These are phyloP conservation scores for Gastrophryne carolinensis DNA, from an alignment of 2,797 vertebrate species.

Conservation along the genomic window DNA sequence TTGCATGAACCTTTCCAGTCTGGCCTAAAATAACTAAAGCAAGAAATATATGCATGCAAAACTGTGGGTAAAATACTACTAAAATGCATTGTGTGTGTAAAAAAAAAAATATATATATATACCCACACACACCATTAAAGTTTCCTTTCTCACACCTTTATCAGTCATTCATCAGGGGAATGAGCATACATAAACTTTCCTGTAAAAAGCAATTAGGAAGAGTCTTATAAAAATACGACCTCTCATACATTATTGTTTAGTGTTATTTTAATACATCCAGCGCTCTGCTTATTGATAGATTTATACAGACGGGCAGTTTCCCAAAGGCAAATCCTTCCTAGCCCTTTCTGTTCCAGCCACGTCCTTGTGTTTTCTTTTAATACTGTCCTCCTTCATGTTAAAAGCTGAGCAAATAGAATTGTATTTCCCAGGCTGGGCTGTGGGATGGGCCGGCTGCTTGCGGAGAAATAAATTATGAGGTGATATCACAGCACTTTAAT, in stretches of 20 bases:
- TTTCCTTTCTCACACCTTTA: no score
- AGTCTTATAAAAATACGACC: not conserved
- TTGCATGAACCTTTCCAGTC: no score
- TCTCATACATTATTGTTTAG: not conserved
- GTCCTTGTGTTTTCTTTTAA: slow-evolving; percentile 12
- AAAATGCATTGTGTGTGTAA: no score
- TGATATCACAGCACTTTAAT: slow-evolving; percentile 30
- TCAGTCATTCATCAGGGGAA: no score
- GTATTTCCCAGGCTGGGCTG: not conserved
- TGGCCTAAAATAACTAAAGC: no score
- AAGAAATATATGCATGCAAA: no score
- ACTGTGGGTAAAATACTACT: no score
- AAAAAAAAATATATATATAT: no score
- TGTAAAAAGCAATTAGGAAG: no score
- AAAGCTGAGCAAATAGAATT: slow-evolving; percentile 7
- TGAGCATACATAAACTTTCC: no score
- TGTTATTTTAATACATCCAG: not conserved
- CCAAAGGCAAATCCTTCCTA: not conserved
- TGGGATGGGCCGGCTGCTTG: not conserved
- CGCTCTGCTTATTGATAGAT: not conserved
- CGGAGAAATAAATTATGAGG: slow-evolving; percentile 24
- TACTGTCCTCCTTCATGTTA: not conserved
- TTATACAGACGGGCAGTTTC: not conserved
- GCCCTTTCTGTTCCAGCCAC: not conserved
- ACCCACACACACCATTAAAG: no score